Evolutionary conservation across 2,888 invertebrate genomes (phyloP).

Genomic region (Phlogophora meticulosa): DNA sequence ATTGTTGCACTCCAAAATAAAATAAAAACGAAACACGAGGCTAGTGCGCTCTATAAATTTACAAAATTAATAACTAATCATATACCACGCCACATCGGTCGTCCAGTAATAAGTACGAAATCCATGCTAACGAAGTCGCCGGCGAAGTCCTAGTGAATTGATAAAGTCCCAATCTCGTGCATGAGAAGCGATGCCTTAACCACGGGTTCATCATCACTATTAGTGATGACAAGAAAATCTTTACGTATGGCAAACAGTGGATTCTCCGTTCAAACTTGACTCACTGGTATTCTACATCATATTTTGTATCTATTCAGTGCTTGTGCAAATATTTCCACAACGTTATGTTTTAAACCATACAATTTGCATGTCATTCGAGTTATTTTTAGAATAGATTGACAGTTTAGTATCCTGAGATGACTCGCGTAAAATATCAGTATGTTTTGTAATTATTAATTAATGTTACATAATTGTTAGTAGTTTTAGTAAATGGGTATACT

Average conservation of each 20-base stretch:
- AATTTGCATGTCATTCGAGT: slow-evolving; percentile 16
- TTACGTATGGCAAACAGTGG: slow-evolving; percentile 6
- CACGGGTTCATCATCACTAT: too few species aligned
- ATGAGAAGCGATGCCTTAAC: too few species aligned
- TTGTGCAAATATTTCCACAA: slow-evolving; percentile 23
- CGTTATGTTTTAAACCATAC: slow-evolving; percentile 21
- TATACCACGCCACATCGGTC: too few species aligned
- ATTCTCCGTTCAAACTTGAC: slow-evolving; percentile 31
- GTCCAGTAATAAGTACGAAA: too few species aligned
- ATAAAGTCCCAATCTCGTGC: too few species aligned
- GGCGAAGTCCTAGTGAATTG: too few species aligned
- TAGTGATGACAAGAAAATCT: slow-evolving; percentile 2
- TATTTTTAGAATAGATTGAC: slow-evolving; percentile 21
- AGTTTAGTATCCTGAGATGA: slow-evolving; percentile 1
- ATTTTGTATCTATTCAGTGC: slow-evolving; percentile 33
- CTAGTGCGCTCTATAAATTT: too few species aligned
- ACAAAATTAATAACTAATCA: too few species aligned
- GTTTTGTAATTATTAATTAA: slow-evolving; percentile 14
- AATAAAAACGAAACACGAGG: too few species aligned
- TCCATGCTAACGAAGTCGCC: too few species aligned
- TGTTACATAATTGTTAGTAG: slow-evolving; percentile 17
- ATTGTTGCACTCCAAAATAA: too few species aligned
- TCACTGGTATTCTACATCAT: slow-evolving; percentile 12
- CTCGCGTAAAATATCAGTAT: slow-evolving; percentile 1
- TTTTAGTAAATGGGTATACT: slow-evolving; percentile 2